Evolutionary conservation across 2,113 vertebrate species (phyloP).

Genomic region (Neolamprologus caudopunctatus): DNA sequence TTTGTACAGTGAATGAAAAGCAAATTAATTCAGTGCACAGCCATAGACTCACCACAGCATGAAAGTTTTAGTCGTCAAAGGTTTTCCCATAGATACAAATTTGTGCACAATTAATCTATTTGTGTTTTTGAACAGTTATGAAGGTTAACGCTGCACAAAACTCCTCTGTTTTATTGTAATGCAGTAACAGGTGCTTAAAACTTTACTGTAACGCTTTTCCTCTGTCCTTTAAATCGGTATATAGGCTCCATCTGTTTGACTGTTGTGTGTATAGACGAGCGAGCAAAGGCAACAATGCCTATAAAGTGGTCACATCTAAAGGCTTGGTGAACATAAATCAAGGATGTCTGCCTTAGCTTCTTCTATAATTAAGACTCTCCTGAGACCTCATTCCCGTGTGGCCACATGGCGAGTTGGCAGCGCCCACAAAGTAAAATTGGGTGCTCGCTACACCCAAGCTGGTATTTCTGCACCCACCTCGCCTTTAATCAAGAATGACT

Average conservation of each 20-base stretch:
- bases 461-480: constrained; percentile 68
- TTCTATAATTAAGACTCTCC: constrained; percentile 68
- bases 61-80: not conserved
- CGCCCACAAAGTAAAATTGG: constrained; percentile 58
- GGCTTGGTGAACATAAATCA: constrained; percentile 47
- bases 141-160: not conserved
- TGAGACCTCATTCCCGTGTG: constrained; percentile 46
- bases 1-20: not conserved
- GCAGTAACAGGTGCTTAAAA: not conserved
- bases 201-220: not conserved
- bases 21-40: not conserved
- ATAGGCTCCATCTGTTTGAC: not conserved
- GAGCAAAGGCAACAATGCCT: constrained; percentile 40
- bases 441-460: constrained; percentile 59
- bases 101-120: not conserved
- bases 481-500: constrained; percentile 67
- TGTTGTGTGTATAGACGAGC: not conserved
- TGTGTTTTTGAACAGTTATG: not conserved
- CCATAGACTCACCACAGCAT: not conserved
- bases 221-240: not conserved
- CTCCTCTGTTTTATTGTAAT: not conserved
- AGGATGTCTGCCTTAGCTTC: constrained; percentile 34
- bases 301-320: constrained; percentile 59
- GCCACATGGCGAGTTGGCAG: constrained; percentile 60
- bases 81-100: not conserved